Percentiles rank a stretch among this genome's conserved stretches.
Conservation (phyloP, 2,888 invertebrate genomes). For the Sinopyrophorus schimmeli region DNA sequence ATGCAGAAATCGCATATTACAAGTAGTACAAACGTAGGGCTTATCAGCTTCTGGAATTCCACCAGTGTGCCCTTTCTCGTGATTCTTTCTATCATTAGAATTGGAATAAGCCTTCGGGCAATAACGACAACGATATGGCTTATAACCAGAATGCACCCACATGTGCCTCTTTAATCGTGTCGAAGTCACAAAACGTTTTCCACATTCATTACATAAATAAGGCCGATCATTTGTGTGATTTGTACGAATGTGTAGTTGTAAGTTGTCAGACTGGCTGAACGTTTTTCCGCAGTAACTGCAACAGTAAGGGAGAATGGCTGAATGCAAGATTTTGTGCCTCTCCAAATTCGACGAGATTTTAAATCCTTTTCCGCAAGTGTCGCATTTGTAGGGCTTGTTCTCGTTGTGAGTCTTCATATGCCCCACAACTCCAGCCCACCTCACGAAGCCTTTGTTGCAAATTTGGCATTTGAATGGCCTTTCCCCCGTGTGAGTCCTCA, state of each 20-base stretch:
- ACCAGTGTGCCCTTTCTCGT: slow-evolving; percentile 42
- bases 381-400: slow-evolving; percentile 48
- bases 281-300: slow-evolving; percentile 52
- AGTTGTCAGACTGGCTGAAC: slow-evolving; percentile 50
- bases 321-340: slow-evolving; percentile 50
- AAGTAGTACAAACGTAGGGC: slow-evolving; percentile 45
- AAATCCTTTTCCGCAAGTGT: slow-evolving; percentile 49
- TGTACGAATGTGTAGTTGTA: slow-evolving; percentile 50
- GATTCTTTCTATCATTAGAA: slow-evolving; percentile 48
- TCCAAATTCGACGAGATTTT: slow-evolving; percentile 51
- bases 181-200: slow-evolving; percentile 51
- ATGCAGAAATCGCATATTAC: slow-evolving; percentile 48
- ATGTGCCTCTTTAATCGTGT: slow-evolving; percentile 51
- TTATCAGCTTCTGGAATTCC: slow-evolving; percentile 42
- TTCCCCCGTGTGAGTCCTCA: slow-evolving; percentile 62
- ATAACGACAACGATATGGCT: slow-evolving; percentile 46
- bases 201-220: slow-evolving; percentile 51
- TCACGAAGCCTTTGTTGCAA: slow-evolving; percentile 50
- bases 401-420: slow-evolving; percentile 51
- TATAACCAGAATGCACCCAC: slow-evolving; percentile 51
- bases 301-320: slow-evolving; percentile 46
- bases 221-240: slow-evolving; percentile 52
- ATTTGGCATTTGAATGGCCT: slow-evolving; percentile 51
- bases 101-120: slow-evolving; percentile 50
- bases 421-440: slow-evolving; percentile 51